Conservation (phyloP, 2,113 vertebrate species). For the Rhombomys opimus region DNA sequence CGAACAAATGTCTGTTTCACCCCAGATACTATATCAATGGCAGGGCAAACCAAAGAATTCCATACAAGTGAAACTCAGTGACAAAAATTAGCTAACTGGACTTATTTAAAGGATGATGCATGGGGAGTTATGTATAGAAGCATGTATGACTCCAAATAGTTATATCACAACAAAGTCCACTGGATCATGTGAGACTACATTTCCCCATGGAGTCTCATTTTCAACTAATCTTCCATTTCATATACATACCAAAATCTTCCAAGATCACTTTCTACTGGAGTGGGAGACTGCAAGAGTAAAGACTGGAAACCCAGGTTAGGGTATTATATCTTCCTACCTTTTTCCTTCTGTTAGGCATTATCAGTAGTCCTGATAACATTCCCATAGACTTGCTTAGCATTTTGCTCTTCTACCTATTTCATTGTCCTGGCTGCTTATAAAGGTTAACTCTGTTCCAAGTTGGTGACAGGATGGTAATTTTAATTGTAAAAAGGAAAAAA, state of each 20-base stretch:
- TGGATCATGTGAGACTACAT: too few species aligned
- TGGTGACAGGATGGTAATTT: not conserved
- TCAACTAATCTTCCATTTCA: not conserved
- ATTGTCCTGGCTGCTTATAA: too few species aligned
- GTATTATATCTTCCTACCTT: too few species aligned
- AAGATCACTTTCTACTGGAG: not conserved
- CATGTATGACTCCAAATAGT: not conserved
- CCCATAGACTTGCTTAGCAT: not conserved
- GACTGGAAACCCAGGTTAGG: not conserved
- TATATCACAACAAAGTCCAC: not conserved
- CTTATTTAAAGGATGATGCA: not conserved
- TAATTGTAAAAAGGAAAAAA: too few species aligned
- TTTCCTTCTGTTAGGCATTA: too few species aligned
- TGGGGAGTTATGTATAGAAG: not conserved
- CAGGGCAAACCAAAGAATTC: not conserved
- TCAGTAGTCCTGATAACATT: not conserved
- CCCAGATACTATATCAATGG: accelerated
- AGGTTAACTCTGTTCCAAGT: not conserved
- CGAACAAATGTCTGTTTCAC: not conserved
- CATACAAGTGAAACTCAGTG: not conserved
- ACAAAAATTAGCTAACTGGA: too few species aligned
- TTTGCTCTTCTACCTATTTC: not conserved
- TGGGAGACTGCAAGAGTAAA: not conserved
- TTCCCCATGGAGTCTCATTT: not conserved
- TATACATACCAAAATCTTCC: not conserved